These are phyloP conservation scores for Leucoraja erinaceus DNA, from an alignment of 2,113 vertebrate genomes.

Conservation along the genomic window DNA sequence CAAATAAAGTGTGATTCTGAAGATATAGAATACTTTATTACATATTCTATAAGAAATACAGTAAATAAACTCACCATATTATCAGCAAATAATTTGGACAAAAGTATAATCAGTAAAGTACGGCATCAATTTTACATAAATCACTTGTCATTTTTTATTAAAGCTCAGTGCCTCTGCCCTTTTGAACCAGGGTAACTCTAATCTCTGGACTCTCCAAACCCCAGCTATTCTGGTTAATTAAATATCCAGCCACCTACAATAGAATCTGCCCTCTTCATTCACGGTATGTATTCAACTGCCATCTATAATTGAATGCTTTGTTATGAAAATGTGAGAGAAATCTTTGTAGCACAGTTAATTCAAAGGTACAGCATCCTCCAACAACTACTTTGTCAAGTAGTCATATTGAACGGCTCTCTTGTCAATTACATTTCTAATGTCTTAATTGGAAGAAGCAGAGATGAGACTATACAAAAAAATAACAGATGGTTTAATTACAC, in stretches of 20 bases:
- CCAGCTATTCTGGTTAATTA: not conserved
- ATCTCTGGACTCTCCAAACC: not conserved
- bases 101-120: not conserved
- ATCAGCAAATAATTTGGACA: not conserved
- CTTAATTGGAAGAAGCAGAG: not conserved
- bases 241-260: not conserved
- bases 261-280: not conserved
- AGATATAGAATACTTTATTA: not conserved
- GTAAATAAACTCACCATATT: not conserved
- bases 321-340: not conserved
- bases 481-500: not conserved
- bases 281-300: not conserved
- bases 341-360: not conserved
- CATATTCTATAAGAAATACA: not conserved
- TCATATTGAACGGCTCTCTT: not conserved
- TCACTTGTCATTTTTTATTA: not conserved
- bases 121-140: not conserved
- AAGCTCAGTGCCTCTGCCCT: no score
- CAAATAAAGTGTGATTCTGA: no score
- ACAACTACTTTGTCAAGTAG: not conserved
- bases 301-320: not conserved
- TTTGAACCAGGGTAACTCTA: constrained; percentile 2
- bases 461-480: not conserved
- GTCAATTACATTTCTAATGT: not conserved
- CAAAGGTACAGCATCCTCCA: not conserved